phyloP scores from a whole-genome alignment of 2,888 invertebrate genomes.

The Zeuzera pyrina region DNA sequence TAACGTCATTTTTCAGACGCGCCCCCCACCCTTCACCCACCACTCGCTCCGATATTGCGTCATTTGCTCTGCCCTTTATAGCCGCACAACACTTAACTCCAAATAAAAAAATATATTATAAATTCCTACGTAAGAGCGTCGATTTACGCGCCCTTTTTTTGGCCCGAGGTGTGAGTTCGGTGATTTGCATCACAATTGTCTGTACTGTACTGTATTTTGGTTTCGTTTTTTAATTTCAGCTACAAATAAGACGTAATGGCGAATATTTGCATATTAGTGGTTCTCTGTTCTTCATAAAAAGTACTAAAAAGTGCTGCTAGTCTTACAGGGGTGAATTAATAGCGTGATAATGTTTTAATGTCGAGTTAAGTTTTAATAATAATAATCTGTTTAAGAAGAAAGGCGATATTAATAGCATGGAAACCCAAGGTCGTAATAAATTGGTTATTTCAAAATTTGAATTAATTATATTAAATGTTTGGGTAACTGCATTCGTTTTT shows the following conservation, averaged over 20 bases:
- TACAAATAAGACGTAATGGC: constrained; percentile 63
- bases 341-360: too few species aligned
- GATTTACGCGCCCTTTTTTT: constrained; percentile 11
- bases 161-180: constrained; percentile 22
- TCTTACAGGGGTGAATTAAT: not conserved
- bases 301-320: too few species aligned
- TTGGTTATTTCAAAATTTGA: too few species aligned
- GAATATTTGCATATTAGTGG: constrained; percentile 58
- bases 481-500: too few species aligned
- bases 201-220: constrained; percentile 36
- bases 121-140: constrained; percentile 36
- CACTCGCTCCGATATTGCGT: constrained; percentile 44
- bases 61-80: constrained; percentile 59
- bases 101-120: constrained; percentile 63
- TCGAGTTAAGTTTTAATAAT: too few species aligned
- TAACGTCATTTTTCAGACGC: constrained; percentile 57
- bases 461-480: too few species aligned
- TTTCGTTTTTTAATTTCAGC: constrained; percentile 61
- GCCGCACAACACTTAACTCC: constrained; percentile 55
- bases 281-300: constrained; percentile 5
- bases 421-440: too few species aligned
- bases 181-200: constrained; percentile 65
- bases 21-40: constrained; percentile 19
- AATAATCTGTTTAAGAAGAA: too few species aligned
- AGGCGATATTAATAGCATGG: too few species aligned